Conservation (phyloP, 2,113 vertebrate species). For the Arizona elegans region DNA sequence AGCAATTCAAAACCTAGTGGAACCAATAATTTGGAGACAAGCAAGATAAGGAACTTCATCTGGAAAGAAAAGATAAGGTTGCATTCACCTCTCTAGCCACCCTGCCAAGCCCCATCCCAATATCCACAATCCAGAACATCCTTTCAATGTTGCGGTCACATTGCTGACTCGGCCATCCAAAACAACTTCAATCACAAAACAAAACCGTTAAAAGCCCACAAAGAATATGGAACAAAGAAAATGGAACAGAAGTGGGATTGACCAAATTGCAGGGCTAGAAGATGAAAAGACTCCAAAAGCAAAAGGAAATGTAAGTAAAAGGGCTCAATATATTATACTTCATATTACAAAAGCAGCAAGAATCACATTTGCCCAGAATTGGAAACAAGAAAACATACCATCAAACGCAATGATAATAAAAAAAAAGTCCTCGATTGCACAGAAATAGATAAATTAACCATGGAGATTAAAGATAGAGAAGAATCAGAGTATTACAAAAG, state of each 20-base stretch:
- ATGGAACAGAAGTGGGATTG: neutral
- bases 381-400: no score
- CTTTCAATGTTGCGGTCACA: neutral
- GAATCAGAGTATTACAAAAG: no score
- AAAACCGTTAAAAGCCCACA: neutral
- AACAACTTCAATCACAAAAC: neutral
- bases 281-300: neutral
- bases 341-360: no score
- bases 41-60: neutral
- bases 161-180: neutral
- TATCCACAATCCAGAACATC: neutral
- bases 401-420: no score
- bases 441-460: no score
- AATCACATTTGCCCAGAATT: no score
- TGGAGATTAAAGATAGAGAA: no score
- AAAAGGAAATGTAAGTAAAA: neutral
- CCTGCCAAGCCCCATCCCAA: neutral
- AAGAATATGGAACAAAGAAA: neutral
- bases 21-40: neutral
- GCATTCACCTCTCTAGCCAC: neutral
- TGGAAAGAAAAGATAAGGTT: neutral
- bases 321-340: no score
- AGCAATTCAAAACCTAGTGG: neutral
- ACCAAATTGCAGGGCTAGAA: neutral
- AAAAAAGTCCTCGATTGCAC: no score